Base-by-base conservation (phyloP, 2,797 vertebrate genomes). In the Dendrocincla fuliginosa region DNA sequence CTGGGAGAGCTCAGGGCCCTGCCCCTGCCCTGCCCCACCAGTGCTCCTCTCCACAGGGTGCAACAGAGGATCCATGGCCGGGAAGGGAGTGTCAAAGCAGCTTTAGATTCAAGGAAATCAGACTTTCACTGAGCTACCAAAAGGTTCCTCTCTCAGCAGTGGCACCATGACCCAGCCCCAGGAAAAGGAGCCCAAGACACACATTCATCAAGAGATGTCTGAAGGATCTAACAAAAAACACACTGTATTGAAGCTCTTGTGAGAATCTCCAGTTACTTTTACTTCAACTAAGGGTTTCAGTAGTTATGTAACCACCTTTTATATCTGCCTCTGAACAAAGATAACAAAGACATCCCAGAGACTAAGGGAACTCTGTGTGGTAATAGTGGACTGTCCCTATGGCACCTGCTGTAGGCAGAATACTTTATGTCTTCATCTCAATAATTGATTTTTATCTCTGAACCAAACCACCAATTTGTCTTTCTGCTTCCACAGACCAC, bases 1-100 rank as follows among this genome's bases (percentile, higher is more conserved):
- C 52, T 5, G 3, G 17, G 42, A 47, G 32, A 74, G 46, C 65
- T 78, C 35, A 16, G 57, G 19, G 25, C 17, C 24, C n/a, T 22
- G 11, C 8, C 14, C 4, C 8, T 0, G 0, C 16, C 9, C 17
- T 49, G 13, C 33, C 32, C 30, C 13, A 53, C 49, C 57, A 47
- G 16, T 37, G 25, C 6, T 14, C 16, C 18, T 53, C 30, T 80
- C 39, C n/a, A 13, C 56, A 42, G 46, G 25, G 10, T 56, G 39
- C 50, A 75, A 8, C n/a, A 37, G 41, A 50, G 33, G 42, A 63
- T 16, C 63, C 30, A 17, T 35, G 59, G 22, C 37, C n/a, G 30
- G 42, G 30, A 50, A 30, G 11, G 24, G 18, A 67, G 16, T 33
- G 6, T 56, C 6, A 0, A 27, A 87, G 39, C 27, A 73, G 11